Evolutionary conservation across 53 echinoderm and acorn worm genomes (phyloP).

Genomic region (Echinarachnius parma): DNA sequence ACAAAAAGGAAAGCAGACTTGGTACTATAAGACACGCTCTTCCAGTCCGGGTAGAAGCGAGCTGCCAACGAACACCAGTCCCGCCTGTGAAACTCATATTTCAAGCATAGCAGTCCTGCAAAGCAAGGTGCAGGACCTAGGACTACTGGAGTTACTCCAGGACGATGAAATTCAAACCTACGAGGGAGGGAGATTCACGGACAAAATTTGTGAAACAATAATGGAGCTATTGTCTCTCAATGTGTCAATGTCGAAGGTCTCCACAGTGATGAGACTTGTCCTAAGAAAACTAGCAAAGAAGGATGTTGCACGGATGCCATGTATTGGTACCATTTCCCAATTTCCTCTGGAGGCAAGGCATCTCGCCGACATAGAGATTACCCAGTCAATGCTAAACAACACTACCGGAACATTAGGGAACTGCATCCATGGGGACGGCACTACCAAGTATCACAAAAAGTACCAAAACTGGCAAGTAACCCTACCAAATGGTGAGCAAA

Average conservation of each 20-base stretch:
- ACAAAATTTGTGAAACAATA: not conserved
- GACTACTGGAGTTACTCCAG: no score
- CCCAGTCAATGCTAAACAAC: not conserved
- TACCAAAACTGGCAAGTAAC: conserved; percentile 51
- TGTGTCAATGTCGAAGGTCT: conserved; percentile 8
- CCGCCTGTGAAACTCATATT: no score
- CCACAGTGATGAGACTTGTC: not conserved
- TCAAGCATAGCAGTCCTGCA: no score
- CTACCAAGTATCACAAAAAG: conserved; percentile 36
- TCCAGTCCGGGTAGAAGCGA: no score
- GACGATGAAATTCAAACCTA: not conserved
- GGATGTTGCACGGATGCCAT: conserved; percentile 8
- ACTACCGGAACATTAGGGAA: not conserved
- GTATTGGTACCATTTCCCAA: not conserved
- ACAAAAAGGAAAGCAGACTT: no score
- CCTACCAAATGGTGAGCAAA: conserved; percentile 30
- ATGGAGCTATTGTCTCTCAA: conserved; percentile 24
- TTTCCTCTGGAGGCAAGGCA: conserved; percentile 1
- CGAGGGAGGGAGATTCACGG: conserved; percentile 4
- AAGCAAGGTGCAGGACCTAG: no score
- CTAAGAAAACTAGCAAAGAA: conserved; percentile 8
- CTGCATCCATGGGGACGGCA: conserved; percentile 21
- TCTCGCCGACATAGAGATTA: conserved; percentile 14
- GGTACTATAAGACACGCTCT: no score
- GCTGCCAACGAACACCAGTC: no score